These are phyloP conservation scores for Cryptocephalus moraei DNA, from an alignment of 2,888 invertebrate species.

Conservation along the genomic window DNA sequence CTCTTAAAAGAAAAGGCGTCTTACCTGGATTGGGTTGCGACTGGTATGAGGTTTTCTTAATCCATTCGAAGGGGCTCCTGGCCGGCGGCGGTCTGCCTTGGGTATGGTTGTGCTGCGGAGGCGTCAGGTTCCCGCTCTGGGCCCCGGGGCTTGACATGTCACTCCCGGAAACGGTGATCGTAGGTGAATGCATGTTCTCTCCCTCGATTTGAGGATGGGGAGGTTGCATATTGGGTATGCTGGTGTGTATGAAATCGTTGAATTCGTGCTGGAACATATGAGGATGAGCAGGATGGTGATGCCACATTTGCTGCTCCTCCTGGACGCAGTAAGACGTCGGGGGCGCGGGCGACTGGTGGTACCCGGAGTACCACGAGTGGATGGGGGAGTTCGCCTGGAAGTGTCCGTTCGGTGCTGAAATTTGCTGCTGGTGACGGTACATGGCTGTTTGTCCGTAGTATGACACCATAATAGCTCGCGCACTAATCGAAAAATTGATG, in stretches of 20 bases:
- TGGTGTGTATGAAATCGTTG: constrained; percentile 30
- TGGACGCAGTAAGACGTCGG: constrained; percentile 27
- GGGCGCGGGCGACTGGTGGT: constrained; percentile 34
- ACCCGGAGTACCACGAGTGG: constrained; percentile 40
- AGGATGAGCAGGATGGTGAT: constrained; percentile 37
- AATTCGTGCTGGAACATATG: constrained; percentile 40
- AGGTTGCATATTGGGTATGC: constrained; percentile 41
- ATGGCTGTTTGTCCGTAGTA: constrained; percentile 58
- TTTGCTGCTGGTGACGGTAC: constrained; percentile 41
- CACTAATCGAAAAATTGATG: background rate
- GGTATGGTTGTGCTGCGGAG: constrained; percentile 22
- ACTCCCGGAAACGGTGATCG: constrained; percentile 49
- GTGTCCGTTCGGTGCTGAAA: constrained; percentile 43
- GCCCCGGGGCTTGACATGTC: constrained; percentile 51
- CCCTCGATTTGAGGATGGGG: background rate
- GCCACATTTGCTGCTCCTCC: constrained; percentile 38
- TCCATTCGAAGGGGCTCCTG: constrained; percentile 83
- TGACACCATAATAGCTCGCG: constrained; percentile 52
- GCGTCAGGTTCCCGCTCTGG: constrained; percentile 30
- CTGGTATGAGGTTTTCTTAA: constrained; percentile 82
- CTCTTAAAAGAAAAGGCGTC: constrained; percentile 14
- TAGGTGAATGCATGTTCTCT: constrained; percentile 38
- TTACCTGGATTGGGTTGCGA: constrained; percentile 77
- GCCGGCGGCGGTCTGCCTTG: constrained; percentile 54
- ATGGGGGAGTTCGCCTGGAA: constrained; percentile 29